phyloP scores from a whole-genome alignment of 2,888 invertebrate species.

The Anoncus sp. region DNA sequence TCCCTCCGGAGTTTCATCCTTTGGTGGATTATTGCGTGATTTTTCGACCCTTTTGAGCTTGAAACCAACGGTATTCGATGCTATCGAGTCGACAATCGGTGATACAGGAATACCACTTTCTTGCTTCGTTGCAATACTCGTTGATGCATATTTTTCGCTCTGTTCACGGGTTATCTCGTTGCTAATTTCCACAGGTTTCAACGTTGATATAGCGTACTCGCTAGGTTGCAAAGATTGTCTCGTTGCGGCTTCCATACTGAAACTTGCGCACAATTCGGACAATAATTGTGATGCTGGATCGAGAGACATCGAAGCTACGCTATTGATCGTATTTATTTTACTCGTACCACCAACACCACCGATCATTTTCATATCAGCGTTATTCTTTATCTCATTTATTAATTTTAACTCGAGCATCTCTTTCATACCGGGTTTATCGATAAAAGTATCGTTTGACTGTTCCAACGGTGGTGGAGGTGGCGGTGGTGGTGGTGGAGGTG shows the following conservation, averaged over 20 bases:
- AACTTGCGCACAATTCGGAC: slow-evolving; percentile 93
- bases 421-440: slow-evolving; percentile 87
- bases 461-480: slow-evolving; percentile 83
- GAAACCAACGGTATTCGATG: slow-evolving; percentile 76
- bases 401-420: slow-evolving; percentile 93
- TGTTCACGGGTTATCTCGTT: slow-evolving; percentile 63
- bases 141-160: slow-evolving; percentile 70
- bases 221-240: slow-evolving; percentile 73
- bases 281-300: slow-evolving; percentile 93
- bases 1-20: slow-evolving; percentile 85
- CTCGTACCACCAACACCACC: slow-evolving; percentile 84
- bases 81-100: slow-evolving; percentile 72
- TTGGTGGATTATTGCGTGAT: slow-evolving; percentile 84
- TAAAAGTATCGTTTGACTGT: slow-evolving; percentile 77
- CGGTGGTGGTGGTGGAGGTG: slow-evolving; percentile 76
- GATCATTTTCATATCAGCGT: slow-evolving; percentile 87
- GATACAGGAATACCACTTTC: slow-evolving; percentile 65
- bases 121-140: slow-evolving; percentile 59
- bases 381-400: slow-evolving; percentile 93
- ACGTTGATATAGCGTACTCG: slow-evolving; percentile 75
- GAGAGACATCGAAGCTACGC: slow-evolving; percentile 81
- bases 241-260: slow-evolving; percentile 88
- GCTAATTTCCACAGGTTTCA: slow-evolving; percentile 40
- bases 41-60: slow-evolving; percentile 90
- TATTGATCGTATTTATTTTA: slow-evolving; percentile 63